Base-by-base conservation (phyloP, 2,797 vertebrate species). In the Sus cebifrons region DNA sequence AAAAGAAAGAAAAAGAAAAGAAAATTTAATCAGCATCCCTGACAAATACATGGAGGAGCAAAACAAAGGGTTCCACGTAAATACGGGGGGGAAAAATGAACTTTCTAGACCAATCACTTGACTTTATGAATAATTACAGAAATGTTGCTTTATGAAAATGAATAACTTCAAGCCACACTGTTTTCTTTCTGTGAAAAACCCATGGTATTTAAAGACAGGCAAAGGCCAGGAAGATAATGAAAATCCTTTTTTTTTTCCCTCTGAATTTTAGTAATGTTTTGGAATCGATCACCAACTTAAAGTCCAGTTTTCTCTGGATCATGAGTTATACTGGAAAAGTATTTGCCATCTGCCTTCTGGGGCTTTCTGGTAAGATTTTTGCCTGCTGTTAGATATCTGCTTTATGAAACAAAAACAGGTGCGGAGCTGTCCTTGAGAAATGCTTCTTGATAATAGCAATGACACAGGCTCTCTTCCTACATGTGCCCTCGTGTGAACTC, bases 81-180 rank as follows among this genome's bases (percentile, higher is more conserved):
- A 87, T 23, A 67, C 0, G 4, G 44, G 6, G 9, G 25, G 23
- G n/a, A 32, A 58, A 40, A 52, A 0, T 68, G 6, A 64, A 67
- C 3, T 82, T 83, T 25, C 62, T 44, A 84, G 71, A 71, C 40
- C n/a, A 93, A 88, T 9, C 60, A 77, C 8, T 68, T 86, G 44
- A 84, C 52, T 87, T 90, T 62, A 44, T 36, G 14, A 95, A 84
- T 7, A 82, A 73, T 67, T 25, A 93, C 17, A 82, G 36, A 77
- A 95, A 82, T 62, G 65, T 23, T 88, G 44, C 64, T 85, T 73
- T 75, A 71, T 27, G 54, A 91, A 95, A 88, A 85, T 56, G n/a
- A 77, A 36, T 82, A 91, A 44, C 2, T 1, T 88, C 71, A 77
- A 25, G 64, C 29, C 13, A 58, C 9, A 12, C 40, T 25, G 49